Evolutionary conservation across 2,113 vertebrate species (phyloP), one percentile per base, ranked within the genome.

Genomic region (Crocuta crocuta): DNA sequence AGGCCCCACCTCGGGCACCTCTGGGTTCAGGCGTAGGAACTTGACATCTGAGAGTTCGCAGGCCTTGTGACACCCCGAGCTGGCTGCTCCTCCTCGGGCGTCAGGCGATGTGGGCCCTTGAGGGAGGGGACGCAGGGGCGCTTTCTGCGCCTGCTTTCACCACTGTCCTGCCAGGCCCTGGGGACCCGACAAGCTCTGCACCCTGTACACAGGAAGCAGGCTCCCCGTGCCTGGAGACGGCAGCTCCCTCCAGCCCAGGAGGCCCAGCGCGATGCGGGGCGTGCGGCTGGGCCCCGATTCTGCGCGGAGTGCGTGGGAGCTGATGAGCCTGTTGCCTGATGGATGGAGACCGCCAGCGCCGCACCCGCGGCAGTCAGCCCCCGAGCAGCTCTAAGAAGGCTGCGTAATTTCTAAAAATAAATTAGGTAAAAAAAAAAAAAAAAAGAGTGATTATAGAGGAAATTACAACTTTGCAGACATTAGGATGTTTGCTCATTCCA

Each of bases 341-440:
- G 63, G 66, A 8, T 0, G 6, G 50, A 7, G 79, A 35, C 0
- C 1, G 31, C 55, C 24, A 6, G 23, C 50, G 2, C 31, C 0
- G 1, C 0, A 19, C 24, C 10, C 0, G 2, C 0, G 0, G 5
- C 58, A n/a, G 0, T 70, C 6, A 6, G 6, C 45, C 21, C 9
- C 13, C 48, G 39, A 79, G 31, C 39, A 19, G 1, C 23, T 63
- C 45, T 70, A 78, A 79, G 81, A 33, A 53, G 86, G 15, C 58
- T 13, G 35, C 28, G 53, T 89, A 17, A 9, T 21, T 66, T 85
- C 95, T 66, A 70, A 55, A 80, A 85, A 48, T 45, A 58, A 76
- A 78, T 16, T 0, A 21, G 48, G 39, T 39, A 8, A 43, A 74
- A n/a, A 53, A 73, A 33, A 2, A 39, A 39, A 39, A 39, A 39